phyloP scores from a whole-genome alignment of 2,888 invertebrate genomes.

The Thalpophila matura region DNA sequence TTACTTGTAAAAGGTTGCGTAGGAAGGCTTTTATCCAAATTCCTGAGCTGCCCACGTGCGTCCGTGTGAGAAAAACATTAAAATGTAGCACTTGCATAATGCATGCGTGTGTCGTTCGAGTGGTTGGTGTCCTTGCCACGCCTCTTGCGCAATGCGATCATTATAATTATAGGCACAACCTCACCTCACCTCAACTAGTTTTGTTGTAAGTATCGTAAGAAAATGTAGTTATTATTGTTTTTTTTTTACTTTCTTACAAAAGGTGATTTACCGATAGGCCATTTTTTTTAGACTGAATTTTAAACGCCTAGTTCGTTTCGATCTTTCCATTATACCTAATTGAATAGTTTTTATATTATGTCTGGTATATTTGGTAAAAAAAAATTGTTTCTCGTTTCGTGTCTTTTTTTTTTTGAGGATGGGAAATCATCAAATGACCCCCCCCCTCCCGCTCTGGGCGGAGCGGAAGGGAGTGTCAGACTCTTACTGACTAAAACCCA shows the following conservation, averaged over 20 bases:
- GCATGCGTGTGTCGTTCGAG: conserved; percentile 49
- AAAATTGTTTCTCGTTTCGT: too few species aligned
- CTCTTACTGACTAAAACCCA: too few species aligned
- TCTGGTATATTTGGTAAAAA: too few species aligned
- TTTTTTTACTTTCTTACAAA: neutral
- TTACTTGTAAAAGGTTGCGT: conserved; percentile 4
- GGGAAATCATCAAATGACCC: too few species aligned
- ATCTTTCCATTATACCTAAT: too few species aligned
- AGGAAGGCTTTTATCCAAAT: conserved; percentile 28
- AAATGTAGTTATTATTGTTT: conserved; percentile 16
- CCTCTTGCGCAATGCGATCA: conserved; percentile 55
- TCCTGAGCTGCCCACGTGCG: conserved; percentile 38
- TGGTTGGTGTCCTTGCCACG: conserved; percentile 70
- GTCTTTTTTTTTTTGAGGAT: too few species aligned
- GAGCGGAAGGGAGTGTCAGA: too few species aligned
- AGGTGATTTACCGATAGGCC: too few species aligned
- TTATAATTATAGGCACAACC: conserved; percentile 36
- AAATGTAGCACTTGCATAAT: conserved; percentile 56
- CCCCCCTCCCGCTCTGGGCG: too few species aligned
- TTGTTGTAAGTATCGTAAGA: conserved; percentile 17
- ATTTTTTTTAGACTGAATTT: too few species aligned
- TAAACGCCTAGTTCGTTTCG: too few species aligned
- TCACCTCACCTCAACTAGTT: conserved; percentile 23
- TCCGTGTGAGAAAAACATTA: conserved; percentile 53
- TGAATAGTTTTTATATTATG: too few species aligned